Conservation (phyloP, 1,140 invertebrate species). For the Drosophila saltans region DNA sequence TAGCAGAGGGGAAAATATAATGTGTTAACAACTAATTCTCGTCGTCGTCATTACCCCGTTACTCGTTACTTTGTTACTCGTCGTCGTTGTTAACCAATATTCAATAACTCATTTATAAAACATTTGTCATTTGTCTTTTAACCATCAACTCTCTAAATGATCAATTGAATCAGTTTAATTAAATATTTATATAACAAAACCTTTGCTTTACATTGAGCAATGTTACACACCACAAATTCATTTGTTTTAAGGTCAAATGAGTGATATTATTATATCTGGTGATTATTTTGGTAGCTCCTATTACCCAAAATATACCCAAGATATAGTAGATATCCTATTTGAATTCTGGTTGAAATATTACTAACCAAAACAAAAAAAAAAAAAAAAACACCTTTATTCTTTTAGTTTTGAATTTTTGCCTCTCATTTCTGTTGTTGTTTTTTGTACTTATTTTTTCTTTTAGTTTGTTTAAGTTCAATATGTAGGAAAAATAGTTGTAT, state of each 20-base stretch:
- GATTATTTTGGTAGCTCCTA: background rate
- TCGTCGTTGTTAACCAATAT: background rate
- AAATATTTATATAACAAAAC: background rate
- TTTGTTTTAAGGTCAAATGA: background rate
- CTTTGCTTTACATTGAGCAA: background rate
- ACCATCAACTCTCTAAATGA: too few species aligned
- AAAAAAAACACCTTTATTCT: background rate
- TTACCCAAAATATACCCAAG: background rate
- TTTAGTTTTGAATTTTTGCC: background rate
- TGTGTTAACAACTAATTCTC: background rate
- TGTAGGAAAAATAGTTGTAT: conserved; percentile 77
- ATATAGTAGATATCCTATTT: background rate
- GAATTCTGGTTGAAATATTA: background rate
- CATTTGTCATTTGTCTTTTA: background rate
- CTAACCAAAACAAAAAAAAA: background rate
- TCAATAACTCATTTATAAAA: background rate
- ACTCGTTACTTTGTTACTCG: background rate
- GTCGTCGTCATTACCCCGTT: background rate
- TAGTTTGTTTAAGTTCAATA: conserved; percentile 48
- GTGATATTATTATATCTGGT: background rate
- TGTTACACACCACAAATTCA: background rate
- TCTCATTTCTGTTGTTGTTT: background rate
- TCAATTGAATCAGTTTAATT: background rate
- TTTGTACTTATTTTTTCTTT: background rate
- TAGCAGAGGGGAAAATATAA: background rate